Evolutionary conservation across 1,140 invertebrate genomes (phyloP).

Genomic region (Zaprionus capensis): DNA sequence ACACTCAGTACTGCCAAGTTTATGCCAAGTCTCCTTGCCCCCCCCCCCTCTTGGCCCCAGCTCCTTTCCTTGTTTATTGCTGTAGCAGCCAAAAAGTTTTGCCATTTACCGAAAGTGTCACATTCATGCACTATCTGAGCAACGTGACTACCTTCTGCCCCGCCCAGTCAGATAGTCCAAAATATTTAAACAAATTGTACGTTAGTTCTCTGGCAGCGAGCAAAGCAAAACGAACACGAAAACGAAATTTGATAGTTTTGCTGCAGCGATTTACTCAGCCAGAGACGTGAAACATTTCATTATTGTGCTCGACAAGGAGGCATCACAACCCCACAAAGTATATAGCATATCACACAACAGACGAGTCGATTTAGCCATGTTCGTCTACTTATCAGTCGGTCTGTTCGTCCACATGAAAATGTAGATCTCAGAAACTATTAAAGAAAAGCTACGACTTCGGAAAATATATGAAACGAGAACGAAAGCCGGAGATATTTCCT

Average conservation of each 20-base stretch:
- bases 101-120: slow-evolving; percentile 37
- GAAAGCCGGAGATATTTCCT: too few relatives aligned
- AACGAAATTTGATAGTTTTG: slow-evolving; percentile 15
- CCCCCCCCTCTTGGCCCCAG: too few relatives aligned
- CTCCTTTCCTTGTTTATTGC: not conserved
- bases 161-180: slow-evolving; percentile 8
- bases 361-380: too few relatives aligned
- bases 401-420: too few relatives aligned
- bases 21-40: not conserved
- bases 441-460: too few relatives aligned
- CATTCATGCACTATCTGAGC: slow-evolving; percentile 6
- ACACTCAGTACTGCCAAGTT: not conserved
- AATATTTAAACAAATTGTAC: slow-evolving; percentile 58
- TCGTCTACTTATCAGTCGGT: too few relatives aligned
- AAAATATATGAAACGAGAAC: too few relatives aligned
- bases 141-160: not conserved
- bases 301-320: not conserved
- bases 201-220: slow-evolving; percentile 12
- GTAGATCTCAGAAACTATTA: too few relatives aligned
- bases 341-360: too few relatives aligned
- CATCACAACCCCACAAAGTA: too few relatives aligned
- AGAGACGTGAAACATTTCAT: not conserved
- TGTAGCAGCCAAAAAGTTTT: slow-evolving; percentile 29
- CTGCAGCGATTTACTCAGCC: slow-evolving; percentile 1
- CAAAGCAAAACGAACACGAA: not conserved